phyloP scores from a whole-genome alignment of 1,140 invertebrate species.

The Drosophila nasuta region DNA sequence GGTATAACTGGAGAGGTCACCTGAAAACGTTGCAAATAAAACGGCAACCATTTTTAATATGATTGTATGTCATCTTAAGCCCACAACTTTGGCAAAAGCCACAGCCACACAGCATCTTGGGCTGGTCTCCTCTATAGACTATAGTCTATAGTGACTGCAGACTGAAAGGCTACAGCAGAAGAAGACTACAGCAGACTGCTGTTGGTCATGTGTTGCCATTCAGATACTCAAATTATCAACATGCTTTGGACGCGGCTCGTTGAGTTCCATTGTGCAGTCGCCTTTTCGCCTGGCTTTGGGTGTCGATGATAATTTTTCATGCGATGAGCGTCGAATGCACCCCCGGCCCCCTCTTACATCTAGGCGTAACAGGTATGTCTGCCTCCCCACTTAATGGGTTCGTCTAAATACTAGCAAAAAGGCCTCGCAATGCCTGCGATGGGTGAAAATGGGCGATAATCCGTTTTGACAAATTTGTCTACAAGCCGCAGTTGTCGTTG shows the following conservation, averaged over 20 bases:
- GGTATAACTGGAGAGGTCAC: slow-evolving; percentile 65
- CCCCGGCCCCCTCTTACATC: neutral
- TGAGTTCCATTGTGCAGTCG: slow-evolving; percentile 52
- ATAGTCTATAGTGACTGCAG: slow-evolving; percentile 21
- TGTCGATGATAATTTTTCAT: slow-evolving; percentile 82
- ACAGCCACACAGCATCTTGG: slow-evolving; percentile 19
- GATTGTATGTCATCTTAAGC: slow-evolving; percentile 83
- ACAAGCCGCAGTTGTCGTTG: slow-evolving; percentile 60
- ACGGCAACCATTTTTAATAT: slow-evolving; percentile 83
- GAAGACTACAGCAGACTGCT: slow-evolving; percentile 16
- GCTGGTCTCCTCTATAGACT: slow-evolving; percentile 4
- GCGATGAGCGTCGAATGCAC: slow-evolving; percentile 45
- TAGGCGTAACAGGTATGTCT: slow-evolving; percentile 69
- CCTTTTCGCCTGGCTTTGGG: slow-evolving; percentile 56
- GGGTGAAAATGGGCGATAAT: slow-evolving; percentile 83
- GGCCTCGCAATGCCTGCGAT: slow-evolving; percentile 27
- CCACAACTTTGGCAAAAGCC: slow-evolving; percentile 46
- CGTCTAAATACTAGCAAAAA: slow-evolving; percentile 75
- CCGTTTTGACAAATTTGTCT: slow-evolving; percentile 83
- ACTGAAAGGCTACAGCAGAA: neutral
- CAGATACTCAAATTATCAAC: slow-evolving; percentile 83
- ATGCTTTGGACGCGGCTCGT: slow-evolving; percentile 51
- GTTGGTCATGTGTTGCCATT: slow-evolving; percentile 67
- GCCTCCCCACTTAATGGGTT: slow-evolving; percentile 64
- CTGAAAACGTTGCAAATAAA: slow-evolving; percentile 78